Evolutionary conservation across 2,797 vertebrate species (phyloP), one percentile per base, ranked within the genome.

Genomic region (Trachurus trachurus): DNA sequence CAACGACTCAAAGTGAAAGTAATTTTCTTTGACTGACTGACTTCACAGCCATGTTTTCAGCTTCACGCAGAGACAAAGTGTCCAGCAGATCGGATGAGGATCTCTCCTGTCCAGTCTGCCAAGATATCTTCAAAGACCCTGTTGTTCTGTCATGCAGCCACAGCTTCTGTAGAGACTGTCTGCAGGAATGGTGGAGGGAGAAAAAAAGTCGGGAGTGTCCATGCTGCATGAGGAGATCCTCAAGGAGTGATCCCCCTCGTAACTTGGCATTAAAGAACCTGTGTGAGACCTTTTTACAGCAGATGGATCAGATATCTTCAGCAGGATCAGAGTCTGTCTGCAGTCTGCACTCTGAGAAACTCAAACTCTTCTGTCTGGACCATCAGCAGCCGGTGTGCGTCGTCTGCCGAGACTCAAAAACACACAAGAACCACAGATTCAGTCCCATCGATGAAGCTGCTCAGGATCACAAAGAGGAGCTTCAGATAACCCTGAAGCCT

Each of bases 141-240:
- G 79, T 87, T 6, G 47, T 91, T 0, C 68, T 91, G 61, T 66
- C 81, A 1, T 89, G 89, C 1, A 87, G 75, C 73, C 89, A 91
- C 87, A 91, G 87, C 74, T 91, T 91, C 81, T 91, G 89, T 45
- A 88, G 63, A 64, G 49, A 2, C 50, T 91, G 89, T 76, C 16
- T 91, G 49, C 22, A 66, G 29, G 37, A 0, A 6, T 91, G 89
- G 85, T 91, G 89, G 89, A 37, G 0, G 1, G 54, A 0, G 15
- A 88, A 77, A 57, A 8, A 12, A 10, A 31, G 0, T 1, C 5
- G 1, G 0, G 8, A 71, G 39, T 91, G 88, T 70, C 89, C 88
- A 0, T 7, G 4, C 4, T 91, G 90, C 19, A 88, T 77, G 56
- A 76, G 19, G 2, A 76, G 0, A 34, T 84, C 79, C 0, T 72